A percentile compares a stretch with the other conserved stretches of the same genome.
Conservation (phyloP, 2,888 invertebrate species). For the Hirtodrosophila trivittata region DNA sequence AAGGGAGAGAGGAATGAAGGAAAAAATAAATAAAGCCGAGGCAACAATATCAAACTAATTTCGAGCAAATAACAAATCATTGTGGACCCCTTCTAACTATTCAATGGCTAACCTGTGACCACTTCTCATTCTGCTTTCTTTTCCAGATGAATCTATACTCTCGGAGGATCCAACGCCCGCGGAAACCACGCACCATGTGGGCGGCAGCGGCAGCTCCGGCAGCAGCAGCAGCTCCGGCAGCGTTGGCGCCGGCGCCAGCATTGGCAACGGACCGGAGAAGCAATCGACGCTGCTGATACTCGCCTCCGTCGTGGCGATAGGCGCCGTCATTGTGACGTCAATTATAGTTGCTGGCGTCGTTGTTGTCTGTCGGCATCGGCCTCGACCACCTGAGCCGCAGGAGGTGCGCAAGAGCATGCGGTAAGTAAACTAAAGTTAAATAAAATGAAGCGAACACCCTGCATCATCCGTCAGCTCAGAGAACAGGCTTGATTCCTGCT, state of each 20-base stretch:
- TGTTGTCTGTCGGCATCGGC: slow-evolving; percentile 84
- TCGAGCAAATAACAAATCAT: slow-evolving; percentile 79
- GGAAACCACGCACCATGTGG: slow-evolving; percentile 84
- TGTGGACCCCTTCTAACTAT: slow-evolving; percentile 22
- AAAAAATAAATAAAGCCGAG: not conserved
- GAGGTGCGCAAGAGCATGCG: slow-evolving; percentile 84
- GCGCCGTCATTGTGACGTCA: slow-evolving; percentile 84
- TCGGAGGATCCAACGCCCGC: slow-evolving; percentile 84
- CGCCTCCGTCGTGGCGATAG: slow-evolving; percentile 84
- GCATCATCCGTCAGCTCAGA: not conserved
- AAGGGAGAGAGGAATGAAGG: slow-evolving; percentile 25
- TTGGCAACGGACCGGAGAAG: slow-evolving; percentile 80
- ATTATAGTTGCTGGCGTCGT: slow-evolving; percentile 84
- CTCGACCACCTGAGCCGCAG: slow-evolving; percentile 84
- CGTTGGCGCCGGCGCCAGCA: slow-evolving; percentile 76
- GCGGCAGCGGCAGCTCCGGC: slow-evolving; percentile 56
- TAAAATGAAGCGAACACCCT: too few relatives aligned
- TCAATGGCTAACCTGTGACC: slow-evolving; percentile 36
- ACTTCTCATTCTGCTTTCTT: slow-evolving; percentile 13
- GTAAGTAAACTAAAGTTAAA: too few relatives aligned
- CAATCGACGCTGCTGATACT: slow-evolving; percentile 84
- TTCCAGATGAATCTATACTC: slow-evolving; percentile 83
- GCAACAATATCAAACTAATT: slow-evolving; percentile 69
- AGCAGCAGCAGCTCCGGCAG: slow-evolving; percentile 52
- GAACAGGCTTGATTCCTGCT: too few relatives aligned